These are phyloP conservation scores for Nycticebus coucang DNA, from an alignment of 2,113 vertebrate species.

Conservation along the genomic window DNA sequence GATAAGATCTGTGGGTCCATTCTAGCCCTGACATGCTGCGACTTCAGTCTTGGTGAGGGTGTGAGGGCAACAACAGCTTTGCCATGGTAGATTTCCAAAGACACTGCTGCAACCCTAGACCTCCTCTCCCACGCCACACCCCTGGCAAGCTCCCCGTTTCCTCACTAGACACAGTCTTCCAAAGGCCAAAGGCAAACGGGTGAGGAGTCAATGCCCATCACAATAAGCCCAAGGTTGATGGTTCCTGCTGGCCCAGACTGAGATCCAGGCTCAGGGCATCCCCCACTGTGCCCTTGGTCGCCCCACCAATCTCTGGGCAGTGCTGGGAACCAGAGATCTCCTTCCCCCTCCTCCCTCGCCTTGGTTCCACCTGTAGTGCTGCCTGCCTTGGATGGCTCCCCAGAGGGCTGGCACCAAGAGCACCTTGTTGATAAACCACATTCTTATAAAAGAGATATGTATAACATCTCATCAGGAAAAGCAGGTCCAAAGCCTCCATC, in stretches of 20 bases:
- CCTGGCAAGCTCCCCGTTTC: neutral
- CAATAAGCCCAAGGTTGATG: fast-evolving
- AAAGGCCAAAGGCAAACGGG: neutral
- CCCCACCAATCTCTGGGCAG: neutral
- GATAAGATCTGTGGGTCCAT: neutral
- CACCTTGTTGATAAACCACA: neutral
- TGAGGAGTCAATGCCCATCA: neutral
- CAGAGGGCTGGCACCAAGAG: neutral
- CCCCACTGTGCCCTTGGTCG: neutral
- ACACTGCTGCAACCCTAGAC: neutral
- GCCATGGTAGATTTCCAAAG: neutral
- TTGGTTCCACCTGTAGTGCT: neutral
- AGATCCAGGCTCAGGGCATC: neutral
- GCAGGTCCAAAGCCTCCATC: neutral
- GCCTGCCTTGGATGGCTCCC: neutral
- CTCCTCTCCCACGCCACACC: neutral
- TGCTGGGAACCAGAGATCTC: neutral
- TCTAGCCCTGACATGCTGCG: neutral
- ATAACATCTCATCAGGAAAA: neutral
- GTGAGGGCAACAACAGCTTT: no score
- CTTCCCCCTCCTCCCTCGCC: fast-evolving
- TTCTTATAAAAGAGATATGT: neutral
- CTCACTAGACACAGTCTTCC: neutral
- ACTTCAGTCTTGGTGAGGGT: neutral
- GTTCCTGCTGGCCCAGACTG: neutral